A percentile compares a stretch with the other conserved stretches of the same genome.
These are phyloP conservation scores for Sturnira hondurensis DNA, from an alignment of 2,113 vertebrate species.

Conservation along the genomic window DNA sequence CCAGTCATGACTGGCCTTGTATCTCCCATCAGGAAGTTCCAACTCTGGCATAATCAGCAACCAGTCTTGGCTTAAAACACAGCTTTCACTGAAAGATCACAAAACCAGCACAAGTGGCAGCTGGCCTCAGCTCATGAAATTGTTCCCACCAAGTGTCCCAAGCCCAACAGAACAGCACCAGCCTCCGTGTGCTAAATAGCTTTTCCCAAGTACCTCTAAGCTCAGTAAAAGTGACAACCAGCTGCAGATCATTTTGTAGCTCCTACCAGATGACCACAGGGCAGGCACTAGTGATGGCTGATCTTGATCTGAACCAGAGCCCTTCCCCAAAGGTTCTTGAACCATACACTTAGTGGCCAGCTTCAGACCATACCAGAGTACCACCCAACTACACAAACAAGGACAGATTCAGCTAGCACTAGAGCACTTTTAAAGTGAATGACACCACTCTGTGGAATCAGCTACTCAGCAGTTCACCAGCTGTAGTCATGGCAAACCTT, in stretches of 20 bases:
- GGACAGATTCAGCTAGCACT: not conserved
- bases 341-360: not conserved
- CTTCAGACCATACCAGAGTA: not conserved
- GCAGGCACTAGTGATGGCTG: not conserved
- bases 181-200: not conserved
- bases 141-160: too few relatives aligned
- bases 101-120: not conserved
- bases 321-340: not conserved
- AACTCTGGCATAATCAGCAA: not conserved
- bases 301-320: not conserved
- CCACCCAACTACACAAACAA: not conserved
- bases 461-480: not conserved
- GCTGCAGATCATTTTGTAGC: not conserved
- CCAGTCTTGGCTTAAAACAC: not conserved
- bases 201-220: not conserved
- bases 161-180: not conserved
- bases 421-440: not conserved
- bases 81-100: not conserved
- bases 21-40: not conserved
- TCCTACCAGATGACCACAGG: not conserved
- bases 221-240: not conserved
- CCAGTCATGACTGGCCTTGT: not conserved
- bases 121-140: not conserved
- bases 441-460: not conserved
- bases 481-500: not conserved